Conservation (phyloP, 2,113 vertebrate species). For the Rhynchopsitta pachyrhyncha region DNA sequence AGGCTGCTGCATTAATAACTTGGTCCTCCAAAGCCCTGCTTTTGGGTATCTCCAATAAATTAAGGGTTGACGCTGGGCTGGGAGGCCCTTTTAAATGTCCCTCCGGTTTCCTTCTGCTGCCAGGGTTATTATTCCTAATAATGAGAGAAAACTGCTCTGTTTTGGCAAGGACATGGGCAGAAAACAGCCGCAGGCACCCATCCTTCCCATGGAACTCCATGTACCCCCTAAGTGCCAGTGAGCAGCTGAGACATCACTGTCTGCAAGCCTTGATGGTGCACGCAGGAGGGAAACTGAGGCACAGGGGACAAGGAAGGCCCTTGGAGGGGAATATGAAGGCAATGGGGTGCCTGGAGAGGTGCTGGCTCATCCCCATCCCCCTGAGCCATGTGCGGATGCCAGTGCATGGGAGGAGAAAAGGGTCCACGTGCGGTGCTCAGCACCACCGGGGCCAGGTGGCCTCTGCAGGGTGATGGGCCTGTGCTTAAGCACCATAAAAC, state of each 20-base stretch:
- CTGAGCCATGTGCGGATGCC: not conserved
- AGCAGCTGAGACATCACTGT: fast-evolving
- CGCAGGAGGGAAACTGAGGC: not conserved
- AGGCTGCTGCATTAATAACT: not conserved
- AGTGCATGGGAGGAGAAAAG: not conserved
- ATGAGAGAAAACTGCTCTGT: not conserved
- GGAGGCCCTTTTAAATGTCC: not conserved
- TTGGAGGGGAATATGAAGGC: fast-evolving
- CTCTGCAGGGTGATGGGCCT: not conserved
- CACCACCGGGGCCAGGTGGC: not conserved
- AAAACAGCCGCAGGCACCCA: fast-evolving
- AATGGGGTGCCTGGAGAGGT: not conserved
- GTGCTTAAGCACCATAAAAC: not conserved
- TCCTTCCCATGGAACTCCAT: fast-evolving
- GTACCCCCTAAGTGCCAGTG: fast-evolving
- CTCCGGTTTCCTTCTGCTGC: not conserved
- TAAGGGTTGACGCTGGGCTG: not conserved
- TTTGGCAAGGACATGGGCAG: not conserved
- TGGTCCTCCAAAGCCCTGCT: fast-evolving
- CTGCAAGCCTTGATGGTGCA: not conserved
- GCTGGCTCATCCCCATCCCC: not conserved
- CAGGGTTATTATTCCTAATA: not conserved
- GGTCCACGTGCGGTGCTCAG: not conserved
- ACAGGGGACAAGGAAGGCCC: not conserved
- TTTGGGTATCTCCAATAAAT: not conserved